These are phyloP conservation scores for Plebejus melissa DNA, from an alignment of 2,888 invertebrate species.

Conservation along the genomic window DNA sequence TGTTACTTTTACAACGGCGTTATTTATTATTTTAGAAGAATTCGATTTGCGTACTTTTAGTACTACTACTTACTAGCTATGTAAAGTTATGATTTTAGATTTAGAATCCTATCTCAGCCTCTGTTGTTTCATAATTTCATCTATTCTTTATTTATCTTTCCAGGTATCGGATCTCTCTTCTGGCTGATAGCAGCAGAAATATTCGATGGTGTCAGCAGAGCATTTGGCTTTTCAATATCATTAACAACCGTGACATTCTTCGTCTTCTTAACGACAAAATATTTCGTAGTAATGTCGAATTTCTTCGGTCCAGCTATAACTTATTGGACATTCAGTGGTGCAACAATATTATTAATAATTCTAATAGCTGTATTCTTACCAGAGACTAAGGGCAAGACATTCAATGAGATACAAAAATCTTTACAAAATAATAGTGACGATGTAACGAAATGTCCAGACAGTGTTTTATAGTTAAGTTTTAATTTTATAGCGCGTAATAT, in stretches of 20 bases:
- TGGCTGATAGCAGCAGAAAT: slow-evolving; percentile 53
- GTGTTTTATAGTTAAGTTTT: background rate
- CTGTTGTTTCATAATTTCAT: background rate
- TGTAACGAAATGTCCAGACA: background rate
- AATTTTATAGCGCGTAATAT: background rate
- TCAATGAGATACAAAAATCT: slow-evolving; percentile 52
- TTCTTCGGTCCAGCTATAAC: slow-evolving; percentile 47
- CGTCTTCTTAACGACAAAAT: slow-evolving; percentile 48
- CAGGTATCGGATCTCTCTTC: slow-evolving; percentile 54
- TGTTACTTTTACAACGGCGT: background rate
- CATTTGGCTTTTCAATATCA: slow-evolving; percentile 44
- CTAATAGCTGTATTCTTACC: slow-evolving; percentile 50
- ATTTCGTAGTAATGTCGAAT: slow-evolving; percentile 44
- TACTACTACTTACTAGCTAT: no score
- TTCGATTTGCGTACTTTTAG: no score
- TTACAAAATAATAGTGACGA: slow-evolving; percentile 33
- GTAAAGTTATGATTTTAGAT: no score
- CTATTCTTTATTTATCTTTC: background rate
- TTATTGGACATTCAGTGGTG: slow-evolving; percentile 47
- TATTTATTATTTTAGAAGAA: no score
- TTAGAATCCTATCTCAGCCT: background rate
- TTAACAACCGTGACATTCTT: slow-evolving; percentile 36
- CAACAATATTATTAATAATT: slow-evolving; percentile 41
- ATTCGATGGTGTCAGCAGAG: slow-evolving; percentile 50
- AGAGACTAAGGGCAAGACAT: slow-evolving; percentile 59